A percentile compares a stretch with the other conserved stretches of the same genome.
Evolutionary conservation across 2,113 vertebrate species (phyloP).

Genomic region (Microtus pennsylvanicus): DNA sequence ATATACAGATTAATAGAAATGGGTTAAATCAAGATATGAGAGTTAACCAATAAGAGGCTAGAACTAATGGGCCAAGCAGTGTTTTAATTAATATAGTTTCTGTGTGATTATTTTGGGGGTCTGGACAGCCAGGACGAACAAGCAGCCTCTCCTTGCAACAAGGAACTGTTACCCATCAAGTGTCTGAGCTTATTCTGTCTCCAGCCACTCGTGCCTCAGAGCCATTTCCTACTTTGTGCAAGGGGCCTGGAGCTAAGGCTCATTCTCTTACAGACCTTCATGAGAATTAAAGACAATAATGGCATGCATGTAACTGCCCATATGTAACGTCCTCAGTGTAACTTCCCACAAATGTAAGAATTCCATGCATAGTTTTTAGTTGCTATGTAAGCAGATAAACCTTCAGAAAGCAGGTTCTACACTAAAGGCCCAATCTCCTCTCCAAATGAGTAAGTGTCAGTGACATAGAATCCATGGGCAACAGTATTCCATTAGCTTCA

Average conservation of each 20-base stretch:
- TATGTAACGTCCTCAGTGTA: background rate
- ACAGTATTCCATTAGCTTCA: background rate
- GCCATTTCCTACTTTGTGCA: background rate
- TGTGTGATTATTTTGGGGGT: too few species aligned
- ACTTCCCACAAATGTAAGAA: background rate
- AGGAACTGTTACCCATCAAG: background rate
- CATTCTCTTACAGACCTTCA: background rate
- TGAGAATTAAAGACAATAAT: slow-evolving; percentile 16
- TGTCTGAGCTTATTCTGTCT: background rate
- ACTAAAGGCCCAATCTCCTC: background rate
- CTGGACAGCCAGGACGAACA: too few species aligned
- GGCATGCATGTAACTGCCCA: too few species aligned
- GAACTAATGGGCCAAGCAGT: too few species aligned
- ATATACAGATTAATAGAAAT: too few species aligned
- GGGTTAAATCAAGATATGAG: too few species aligned
- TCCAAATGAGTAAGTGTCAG: background rate
- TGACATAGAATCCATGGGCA: background rate
- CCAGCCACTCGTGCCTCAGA: background rate
- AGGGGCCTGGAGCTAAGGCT: background rate
- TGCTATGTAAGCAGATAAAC: background rate
- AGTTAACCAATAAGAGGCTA: too few species aligned
- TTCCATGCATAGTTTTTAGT: background rate
- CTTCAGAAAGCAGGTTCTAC: background rate
- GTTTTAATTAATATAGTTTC: too few species aligned
- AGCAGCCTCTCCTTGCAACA: too few species aligned